Conservation (phyloP, 2,888 invertebrate species). For the Agriotes lineatus region DNA sequence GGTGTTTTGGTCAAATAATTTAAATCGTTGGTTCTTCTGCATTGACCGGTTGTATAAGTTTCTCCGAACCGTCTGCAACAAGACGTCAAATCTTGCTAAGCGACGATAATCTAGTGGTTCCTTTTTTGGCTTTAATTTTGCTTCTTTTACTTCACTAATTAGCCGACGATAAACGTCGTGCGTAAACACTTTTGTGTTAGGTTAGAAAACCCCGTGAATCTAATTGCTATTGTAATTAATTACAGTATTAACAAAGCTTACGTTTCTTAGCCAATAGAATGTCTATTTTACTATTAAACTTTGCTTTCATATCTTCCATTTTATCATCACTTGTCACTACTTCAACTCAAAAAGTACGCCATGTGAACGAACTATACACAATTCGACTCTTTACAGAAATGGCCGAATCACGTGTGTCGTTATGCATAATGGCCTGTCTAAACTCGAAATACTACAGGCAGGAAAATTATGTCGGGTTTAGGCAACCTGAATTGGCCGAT, state of each 20-base stretch:
- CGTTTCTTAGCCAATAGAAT: not conserved
- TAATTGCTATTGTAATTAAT: not conserved
- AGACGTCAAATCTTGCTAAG: not conserved
- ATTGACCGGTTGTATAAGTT: slow-evolving; percentile 1
- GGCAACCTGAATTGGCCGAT: not conserved
- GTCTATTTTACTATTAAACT: not conserved
- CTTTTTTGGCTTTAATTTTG: not conserved
- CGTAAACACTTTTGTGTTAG: not conserved
- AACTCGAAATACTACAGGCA: not conserved
- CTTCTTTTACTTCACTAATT: not conserved
- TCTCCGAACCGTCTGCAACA: not conserved
- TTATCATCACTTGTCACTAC: not conserved
- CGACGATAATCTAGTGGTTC: not conserved
- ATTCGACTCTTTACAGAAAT: not conserved
- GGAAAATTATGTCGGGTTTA: not conserved
- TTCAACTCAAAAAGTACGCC: no score
- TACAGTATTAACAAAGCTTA: not conserved
- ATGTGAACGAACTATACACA: no score
- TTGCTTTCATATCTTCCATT: not conserved
- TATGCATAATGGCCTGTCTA: not conserved
- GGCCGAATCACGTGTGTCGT: not conserved
- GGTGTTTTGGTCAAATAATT: not conserved
- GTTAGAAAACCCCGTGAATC: not conserved
- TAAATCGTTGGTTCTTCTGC: not conserved
- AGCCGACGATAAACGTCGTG: not conserved